Base-by-base conservation (phyloP, 2,797 vertebrate species). In the Diplodus puntazzo region DNA sequence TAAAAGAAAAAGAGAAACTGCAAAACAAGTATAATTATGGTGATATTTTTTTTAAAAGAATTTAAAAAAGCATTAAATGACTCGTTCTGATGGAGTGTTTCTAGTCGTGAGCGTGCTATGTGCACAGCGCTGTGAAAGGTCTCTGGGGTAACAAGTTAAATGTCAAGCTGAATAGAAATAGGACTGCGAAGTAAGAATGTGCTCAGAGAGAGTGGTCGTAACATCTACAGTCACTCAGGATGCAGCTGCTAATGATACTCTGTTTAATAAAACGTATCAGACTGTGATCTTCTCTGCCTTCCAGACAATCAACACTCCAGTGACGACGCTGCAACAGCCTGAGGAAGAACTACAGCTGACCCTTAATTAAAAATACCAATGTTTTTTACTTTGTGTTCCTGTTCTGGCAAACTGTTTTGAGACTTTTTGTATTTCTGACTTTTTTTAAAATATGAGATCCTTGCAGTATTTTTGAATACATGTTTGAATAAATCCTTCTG, bases 381-480 rank as follows among this genome's bases (percentile, higher is more conserved):
- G 2, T 82, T 72, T 79, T 73, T 27, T 59, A 59, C 39, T 5
- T n/a, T 59, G 16, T 59, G 50, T 61, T 68, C 64, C 43, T 50
- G 68, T 34, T 34, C 1, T 34, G 1, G 72, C 14, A 75, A 84
- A 69, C n/a, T 21, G 30, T 71, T 59, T 75, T 59, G 23, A 73
- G 69, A n/a, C 18, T 43, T 39, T 73, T 75, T 69, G 4, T 73
- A 54, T 45, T 58, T 74, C n/a, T 54, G 54, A 57, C 54, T 77
- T 42, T 67, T 73, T 27, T 27, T 27, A 27, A 27, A 67, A 87
- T 58, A 62, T 30, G 63, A 80, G 21, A 50, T 68, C 49, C 9
- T 43, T 43, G 4, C 82, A 77, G 67, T 77, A 63, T 82, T 90
- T 86, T 81, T 74, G 25, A 84, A 86, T 88, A 72, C n/a, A 50